Evolutionary conservation across 2,888 invertebrate species (phyloP), one percentile per base, ranked within the genome.

Genomic region (Patella caerulea): DNA sequence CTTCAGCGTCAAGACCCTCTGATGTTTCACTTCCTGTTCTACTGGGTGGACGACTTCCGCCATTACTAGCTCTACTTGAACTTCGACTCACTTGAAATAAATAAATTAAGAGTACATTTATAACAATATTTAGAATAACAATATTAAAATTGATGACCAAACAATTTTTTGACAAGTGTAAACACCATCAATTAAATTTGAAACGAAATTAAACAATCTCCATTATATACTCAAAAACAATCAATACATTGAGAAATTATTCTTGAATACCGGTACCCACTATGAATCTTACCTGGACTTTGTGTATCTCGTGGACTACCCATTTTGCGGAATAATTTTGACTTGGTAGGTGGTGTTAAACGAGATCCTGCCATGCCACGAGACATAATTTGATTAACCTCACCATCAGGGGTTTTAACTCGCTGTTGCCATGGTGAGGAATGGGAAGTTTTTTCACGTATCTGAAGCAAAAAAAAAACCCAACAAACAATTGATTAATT

Each of bases 21-120:
- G 88, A 88, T 12, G 85, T 83, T 89, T 96, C 97, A 72, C 98
- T 98, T 84, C 97, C 97, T 90, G 97, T 96, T 86, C 97, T 94
- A 85, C 97, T 97, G 34, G 97, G 96, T 83, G 98, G 97, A 92
- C 97, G 97, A 83, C 92, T 92, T n/a, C 86, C 86, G 24, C 85
- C 88, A 85, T 97, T 94, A 84, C 96, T 96, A 55, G 97, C 96
- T 87, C 97, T 94, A 79, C 97, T 97, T 79, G 95, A 87, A 77
- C 86, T 86, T 59, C 87, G 81, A 82, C 88, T 87, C 17, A 81
- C 87, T 87, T 80, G 2, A 81, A 82, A 45, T 9, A 9, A 29
- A 73, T 70, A 78, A 34, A 70, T 12, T 53, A 34, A 15, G n/a
- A 71, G 24, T 19, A 34, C 45, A 55, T 4, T 5, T 56, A n/a